Conservation (phyloP, 2,797 vertebrate genomes). For the Schizopygopsis pylzovi region DNA sequence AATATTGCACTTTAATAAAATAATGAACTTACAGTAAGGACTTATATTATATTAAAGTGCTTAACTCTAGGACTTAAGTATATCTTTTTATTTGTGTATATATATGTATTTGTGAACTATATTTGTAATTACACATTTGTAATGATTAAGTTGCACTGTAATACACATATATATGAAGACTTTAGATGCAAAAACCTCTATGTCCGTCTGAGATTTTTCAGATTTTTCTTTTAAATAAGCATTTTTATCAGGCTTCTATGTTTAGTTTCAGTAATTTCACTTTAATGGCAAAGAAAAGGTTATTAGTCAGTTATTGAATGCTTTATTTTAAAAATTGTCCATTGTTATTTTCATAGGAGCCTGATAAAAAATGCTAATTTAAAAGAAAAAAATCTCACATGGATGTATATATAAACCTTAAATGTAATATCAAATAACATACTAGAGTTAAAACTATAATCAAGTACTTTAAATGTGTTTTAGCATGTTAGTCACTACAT, state of each 20-base stretch:
- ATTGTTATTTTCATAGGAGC: too few relatives aligned
- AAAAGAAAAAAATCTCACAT: too few relatives aligned
- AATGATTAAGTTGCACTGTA: background rate
- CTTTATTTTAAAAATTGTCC: too few relatives aligned
- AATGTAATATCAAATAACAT: background rate
- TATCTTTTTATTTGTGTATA: background rate
- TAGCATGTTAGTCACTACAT: background rate
- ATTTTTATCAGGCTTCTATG: too few relatives aligned
- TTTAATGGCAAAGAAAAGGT: too few relatives aligned
- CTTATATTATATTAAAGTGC: background rate
- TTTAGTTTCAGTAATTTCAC: too few relatives aligned
- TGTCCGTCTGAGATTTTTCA: too few relatives aligned
- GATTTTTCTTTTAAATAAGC: too few relatives aligned
- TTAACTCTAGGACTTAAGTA: background rate
- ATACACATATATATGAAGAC: background rate
- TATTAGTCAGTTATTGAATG: too few relatives aligned
- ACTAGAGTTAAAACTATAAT: background rate
- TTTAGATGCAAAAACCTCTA: too few relatives aligned
- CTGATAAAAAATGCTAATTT: too few relatives aligned
- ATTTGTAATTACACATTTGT: background rate
- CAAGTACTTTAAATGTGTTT: background rate
- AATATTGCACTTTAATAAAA: background rate
- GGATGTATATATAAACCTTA: background rate
- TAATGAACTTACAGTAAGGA: background rate
- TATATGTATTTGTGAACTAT: background rate